Percentiles rank a stretch among this genome's conserved stretches.
phyloP scores from a whole-genome alignment of 2,113 vertebrate genomes.

The Caranx ignobilis region DNA sequence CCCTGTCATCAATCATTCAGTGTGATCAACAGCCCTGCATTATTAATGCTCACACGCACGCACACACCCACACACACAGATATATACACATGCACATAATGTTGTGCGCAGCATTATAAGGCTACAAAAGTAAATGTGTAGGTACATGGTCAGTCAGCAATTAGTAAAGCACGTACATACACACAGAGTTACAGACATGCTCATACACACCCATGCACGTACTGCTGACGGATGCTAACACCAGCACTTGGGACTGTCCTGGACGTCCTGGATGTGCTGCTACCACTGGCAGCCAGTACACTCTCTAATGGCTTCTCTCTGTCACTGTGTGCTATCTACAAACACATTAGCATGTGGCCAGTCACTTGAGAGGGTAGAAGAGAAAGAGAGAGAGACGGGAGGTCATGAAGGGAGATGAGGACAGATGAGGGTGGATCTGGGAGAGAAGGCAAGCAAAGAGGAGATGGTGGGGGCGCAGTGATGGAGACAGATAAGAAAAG shows the following conservation, averaged over 20 bases:
- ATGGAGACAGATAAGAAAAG: conserved; percentile 44
- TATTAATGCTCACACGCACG: conserved; percentile 52
- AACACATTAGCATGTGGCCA: conserved; percentile 69
- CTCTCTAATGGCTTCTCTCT: conserved; percentile 67
- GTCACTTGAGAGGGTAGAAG: conserved; percentile 27
- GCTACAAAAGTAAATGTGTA: background rate
- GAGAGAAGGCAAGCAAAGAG: conserved; percentile 24
- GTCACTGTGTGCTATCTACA: conserved; percentile 57
- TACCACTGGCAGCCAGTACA: conserved; percentile 51
- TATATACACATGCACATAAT: background rate
- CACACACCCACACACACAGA: conserved; percentile 7
- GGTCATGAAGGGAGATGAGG: conserved; percentile 57
- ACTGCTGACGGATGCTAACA: conserved; percentile 49
- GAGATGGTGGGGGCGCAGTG: conserved; percentile 9
- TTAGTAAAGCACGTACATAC: background rate
- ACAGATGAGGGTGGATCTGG: conserved; percentile 50
- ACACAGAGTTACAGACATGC: background rate
- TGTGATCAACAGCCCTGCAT: conserved; percentile 74
- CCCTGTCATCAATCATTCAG: conserved; percentile 80
- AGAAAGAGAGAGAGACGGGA: conserved; percentile 17
- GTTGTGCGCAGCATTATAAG: background rate
- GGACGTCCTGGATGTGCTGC: conserved; percentile 42
- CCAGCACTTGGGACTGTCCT: conserved; percentile 49
- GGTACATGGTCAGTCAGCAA: background rate
- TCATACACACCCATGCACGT: background rate